Percentiles rank a stretch among this genome's conserved stretches.
Conservation (phyloP, 2,113 vertebrate genomes). For the Illadopsis cleaveri region DNA sequence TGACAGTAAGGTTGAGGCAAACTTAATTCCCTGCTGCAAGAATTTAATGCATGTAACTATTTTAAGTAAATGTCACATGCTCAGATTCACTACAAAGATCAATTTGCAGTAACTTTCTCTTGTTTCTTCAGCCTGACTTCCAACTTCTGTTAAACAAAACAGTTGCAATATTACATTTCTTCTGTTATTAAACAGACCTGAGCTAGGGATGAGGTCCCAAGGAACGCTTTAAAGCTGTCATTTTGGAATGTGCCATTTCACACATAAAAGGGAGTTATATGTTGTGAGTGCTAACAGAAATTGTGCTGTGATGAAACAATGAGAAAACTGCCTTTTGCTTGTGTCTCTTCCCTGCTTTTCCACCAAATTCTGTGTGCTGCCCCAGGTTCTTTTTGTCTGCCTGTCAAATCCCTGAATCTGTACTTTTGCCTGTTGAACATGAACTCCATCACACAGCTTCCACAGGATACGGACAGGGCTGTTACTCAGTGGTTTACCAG, state of each 20-base stretch:
- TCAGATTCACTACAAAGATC: not conserved
- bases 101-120: constrained; percentile 38
- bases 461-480: rapidly evolving
- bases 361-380: not conserved
- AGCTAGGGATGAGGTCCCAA: not conserved
- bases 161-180: not conserved
- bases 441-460: not conserved
- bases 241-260: not conserved
- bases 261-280: not conserved
- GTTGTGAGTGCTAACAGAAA: not conserved
- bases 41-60: constrained; percentile 25
- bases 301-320: not conserved
- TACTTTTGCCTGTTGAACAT: not conserved
- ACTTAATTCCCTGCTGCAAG: not conserved
- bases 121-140: not conserved
- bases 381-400: not conserved
- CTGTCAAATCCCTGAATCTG: not conserved
- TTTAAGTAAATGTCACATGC: constrained; percentile 50
- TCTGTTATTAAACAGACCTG: not conserved
- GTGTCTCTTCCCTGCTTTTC: not conserved
- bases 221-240: not conserved
- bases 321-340: not conserved
- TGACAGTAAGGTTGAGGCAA: not conserved
- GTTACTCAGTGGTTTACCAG: not conserved
- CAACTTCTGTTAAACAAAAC: not conserved